Percentiles rank a stretch among this genome's conserved stretches.
phyloP scores from a whole-genome alignment of 2,797 vertebrate species.

The Lycodopsis pacificus region DNA sequence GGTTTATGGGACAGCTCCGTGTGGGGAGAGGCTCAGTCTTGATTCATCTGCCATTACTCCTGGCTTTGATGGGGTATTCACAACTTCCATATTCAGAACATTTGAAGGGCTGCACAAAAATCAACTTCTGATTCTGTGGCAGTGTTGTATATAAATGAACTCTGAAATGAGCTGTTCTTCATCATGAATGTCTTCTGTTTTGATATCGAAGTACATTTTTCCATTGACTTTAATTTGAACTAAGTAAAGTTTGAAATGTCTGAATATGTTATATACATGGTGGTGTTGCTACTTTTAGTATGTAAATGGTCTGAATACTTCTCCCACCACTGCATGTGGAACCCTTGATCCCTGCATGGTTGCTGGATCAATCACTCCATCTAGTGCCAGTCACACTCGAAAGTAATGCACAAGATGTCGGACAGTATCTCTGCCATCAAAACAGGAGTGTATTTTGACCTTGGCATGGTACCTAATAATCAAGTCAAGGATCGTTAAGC shows the following conservation, averaged over 20 bases:
- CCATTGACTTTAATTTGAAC: neutral
- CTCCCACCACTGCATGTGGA: constrained; percentile 27
- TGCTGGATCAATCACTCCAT: constrained; percentile 71
- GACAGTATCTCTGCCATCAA: constrained; percentile 83
- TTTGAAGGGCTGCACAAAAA: constrained; percentile 30
- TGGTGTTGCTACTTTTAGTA: neutral
- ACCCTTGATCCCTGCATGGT: constrained; percentile 42
- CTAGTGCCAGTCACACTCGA: constrained; percentile 68
- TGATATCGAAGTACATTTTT: neutral
- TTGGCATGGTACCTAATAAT: constrained; percentile 89
- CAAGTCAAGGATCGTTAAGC: constrained; percentile 86
- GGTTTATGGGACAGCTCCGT: constrained; percentile 75
- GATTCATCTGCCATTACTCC: constrained; percentile 69
- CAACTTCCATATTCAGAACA: constrained; percentile 55
- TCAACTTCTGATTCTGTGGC: constrained; percentile 20
- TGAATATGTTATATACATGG: neutral
- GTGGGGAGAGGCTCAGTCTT: constrained; percentile 60
- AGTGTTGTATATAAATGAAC: constrained; percentile 11
- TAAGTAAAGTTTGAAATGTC: neutral
- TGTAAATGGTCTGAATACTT: neutral
- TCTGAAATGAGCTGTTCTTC: neutral
- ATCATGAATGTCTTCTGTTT: neutral
- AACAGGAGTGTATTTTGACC: constrained; percentile 88
- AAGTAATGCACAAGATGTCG: constrained; percentile 49
- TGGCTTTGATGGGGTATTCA: constrained; percentile 68